Evolutionary conservation across 2,888 invertebrate genomes (phyloP), one percentile per base, ranked within the genome.

Genomic region (Tachina lurida): DNA sequence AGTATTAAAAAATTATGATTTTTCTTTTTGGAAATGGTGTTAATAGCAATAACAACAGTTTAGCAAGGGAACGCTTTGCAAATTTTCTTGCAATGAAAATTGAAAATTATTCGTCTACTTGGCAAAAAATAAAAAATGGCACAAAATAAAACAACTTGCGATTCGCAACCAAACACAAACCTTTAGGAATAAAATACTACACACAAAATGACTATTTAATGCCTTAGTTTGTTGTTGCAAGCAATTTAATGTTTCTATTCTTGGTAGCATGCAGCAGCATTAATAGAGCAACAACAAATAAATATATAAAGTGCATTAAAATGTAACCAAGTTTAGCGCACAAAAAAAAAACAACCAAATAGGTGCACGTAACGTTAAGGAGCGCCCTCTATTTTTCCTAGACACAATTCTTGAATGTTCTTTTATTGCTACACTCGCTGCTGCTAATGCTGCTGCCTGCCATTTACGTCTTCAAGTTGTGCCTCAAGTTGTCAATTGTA

Each of bases 351-450:
- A 54, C 39, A 22, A 22, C 45, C n/a, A 82, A 85, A 78, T 78
- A 83, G 76, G 83, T 83, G 83, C 86, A 86, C 83, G 83, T 80
- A 86, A 83, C 62, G 75, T 76, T 75, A 78, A 77, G 86, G 86
- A 83, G 86, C 86, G 83, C 83, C 86, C 83, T 68, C 67, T 78
- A 7, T 31, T 54, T 83, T 82, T 82, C 70, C 65, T 67, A 67
- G 67, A 49, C 68, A 45, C 70, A 74, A 47, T 58, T 77, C 65
- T 81, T 75, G 63, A 47, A 47, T 60, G 12, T 60, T 62, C 13
- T 39, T 56, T n/a, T 65, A 13, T 47, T 65, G 7, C 5, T 31
- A 31, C 31, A 31, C 31, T 31, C 31, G 31, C 31, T 31, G 31
- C 31, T 31, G 31, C 4, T 31, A 2, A 5, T 31, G 31, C 31